Percentiles rank a stretch among this genome's conserved stretches.
These are phyloP conservation scores for Cromileptes altivelis DNA, from an alignment of 2,113 vertebrate genomes.

Conservation along the genomic window DNA sequence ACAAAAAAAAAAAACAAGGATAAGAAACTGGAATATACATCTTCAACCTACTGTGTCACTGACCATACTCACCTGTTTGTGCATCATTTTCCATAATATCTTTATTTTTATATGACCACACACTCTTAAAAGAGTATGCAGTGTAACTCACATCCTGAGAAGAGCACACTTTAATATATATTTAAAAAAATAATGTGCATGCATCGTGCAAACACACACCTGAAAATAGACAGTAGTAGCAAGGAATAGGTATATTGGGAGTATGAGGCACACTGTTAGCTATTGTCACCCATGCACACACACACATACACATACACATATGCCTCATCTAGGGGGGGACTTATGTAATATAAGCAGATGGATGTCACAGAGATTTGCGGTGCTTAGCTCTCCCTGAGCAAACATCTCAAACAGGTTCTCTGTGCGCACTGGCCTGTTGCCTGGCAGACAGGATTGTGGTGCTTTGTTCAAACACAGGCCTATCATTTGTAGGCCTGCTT, in stretches of 20 bases:
- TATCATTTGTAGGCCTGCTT: slow-evolving; percentile 34
- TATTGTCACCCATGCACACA: slow-evolving; percentile 40
- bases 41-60: slow-evolving; percentile 69
- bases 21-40: slow-evolving; percentile 52
- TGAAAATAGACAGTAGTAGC: slow-evolving; percentile 59
- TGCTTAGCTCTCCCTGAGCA: slow-evolving; percentile 67
- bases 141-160: slow-evolving; percentile 61
- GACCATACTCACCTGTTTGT: slow-evolving; percentile 66
- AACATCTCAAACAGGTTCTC: slow-evolving; percentile 78
- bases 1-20: slow-evolving; percentile 29
- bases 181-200: slow-evolving; percentile 67
- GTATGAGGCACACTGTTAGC: slow-evolving; percentile 40
- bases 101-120: slow-evolving; percentile 83
- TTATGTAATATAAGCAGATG: slow-evolving; percentile 73
- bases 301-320: slow-evolving; percentile 15
- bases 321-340: slow-evolving; percentile 40
- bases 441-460: slow-evolving; percentile 41
- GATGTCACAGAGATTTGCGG: slow-evolving; percentile 70
- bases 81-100: slow-evolving; percentile 78
- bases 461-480: slow-evolving; percentile 51
- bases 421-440: slow-evolving; percentile 57
- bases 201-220: slow-evolving; percentile 65
- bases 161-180: slow-evolving; percentile 55
- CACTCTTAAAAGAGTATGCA: slow-evolving; percentile 58
- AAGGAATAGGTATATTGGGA: slow-evolving; percentile 51